phyloP scores from a whole-genome alignment of 2,888 invertebrate species.

The Bombylius discolor region DNA sequence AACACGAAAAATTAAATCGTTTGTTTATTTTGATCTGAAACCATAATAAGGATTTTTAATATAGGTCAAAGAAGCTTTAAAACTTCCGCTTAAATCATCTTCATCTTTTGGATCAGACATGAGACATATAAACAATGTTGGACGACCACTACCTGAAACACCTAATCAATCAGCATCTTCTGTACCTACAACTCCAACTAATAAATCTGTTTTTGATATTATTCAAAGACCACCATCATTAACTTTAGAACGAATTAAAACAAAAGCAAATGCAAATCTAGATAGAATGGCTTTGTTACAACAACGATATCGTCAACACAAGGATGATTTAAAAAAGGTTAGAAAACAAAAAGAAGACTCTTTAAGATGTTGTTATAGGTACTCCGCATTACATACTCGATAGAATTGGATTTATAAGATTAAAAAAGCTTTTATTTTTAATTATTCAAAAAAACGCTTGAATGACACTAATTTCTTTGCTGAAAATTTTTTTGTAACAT shows the following conservation, averaged over 20 bases:
- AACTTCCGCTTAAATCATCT: constrained; percentile 11
- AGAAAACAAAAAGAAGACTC: too few species aligned
- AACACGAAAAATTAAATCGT: too few species aligned
- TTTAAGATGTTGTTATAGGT: too few species aligned
- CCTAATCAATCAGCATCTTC: constrained; percentile 34
- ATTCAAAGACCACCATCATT: constrained; percentile 35
- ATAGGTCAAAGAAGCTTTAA: constrained; percentile 8
- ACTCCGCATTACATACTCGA: too few species aligned
- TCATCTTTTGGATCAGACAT: constrained; percentile 18
- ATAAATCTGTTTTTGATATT: constrained; percentile 31
- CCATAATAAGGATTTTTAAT: constrained; percentile 10
- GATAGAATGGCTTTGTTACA: constrained; percentile 39
- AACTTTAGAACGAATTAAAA: constrained; percentile 35
- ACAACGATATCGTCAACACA: constrained; percentile 45
- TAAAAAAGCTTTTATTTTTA: too few species aligned
- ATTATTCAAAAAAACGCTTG: too few species aligned
- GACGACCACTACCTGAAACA: constrained; percentile 44
- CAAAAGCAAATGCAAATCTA: constrained; percentile 33
- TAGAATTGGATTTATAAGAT: too few species aligned
- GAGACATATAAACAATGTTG: constrained; percentile 20
- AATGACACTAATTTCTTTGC: too few species aligned
- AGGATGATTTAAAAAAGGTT: constrained; percentile 19
- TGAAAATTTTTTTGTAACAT: too few species aligned
- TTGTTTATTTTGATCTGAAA: neutral
- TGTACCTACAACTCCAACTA: constrained; percentile 28